phyloP scores from a whole-genome alignment of 2,113 vertebrate species.

The Murina feae region DNA sequence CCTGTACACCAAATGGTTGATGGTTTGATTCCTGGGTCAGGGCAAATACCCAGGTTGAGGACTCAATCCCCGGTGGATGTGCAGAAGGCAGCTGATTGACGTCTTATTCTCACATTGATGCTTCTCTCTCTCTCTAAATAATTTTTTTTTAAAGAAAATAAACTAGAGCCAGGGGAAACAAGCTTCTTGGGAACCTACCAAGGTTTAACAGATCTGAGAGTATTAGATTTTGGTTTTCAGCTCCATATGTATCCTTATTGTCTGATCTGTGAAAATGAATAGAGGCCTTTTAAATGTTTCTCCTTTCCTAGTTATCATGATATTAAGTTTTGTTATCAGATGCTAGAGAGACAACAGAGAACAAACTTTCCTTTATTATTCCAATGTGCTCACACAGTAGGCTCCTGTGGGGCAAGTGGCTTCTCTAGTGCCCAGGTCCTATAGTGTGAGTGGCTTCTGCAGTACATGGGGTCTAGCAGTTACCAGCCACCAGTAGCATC shows the following conservation, averaged over 20 bases:
- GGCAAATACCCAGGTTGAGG: background rate
- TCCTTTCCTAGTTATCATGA: background rate
- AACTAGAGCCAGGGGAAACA: background rate
- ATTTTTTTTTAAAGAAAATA: background rate
- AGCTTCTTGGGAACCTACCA: background rate
- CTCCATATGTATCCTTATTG: background rate
- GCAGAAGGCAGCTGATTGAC: background rate
- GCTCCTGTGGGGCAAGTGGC: background rate
- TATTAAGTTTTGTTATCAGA: background rate
- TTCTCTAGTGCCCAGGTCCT: background rate
- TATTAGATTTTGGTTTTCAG: background rate
- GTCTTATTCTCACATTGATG: background rate
- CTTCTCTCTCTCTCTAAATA: background rate
- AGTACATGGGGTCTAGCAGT: background rate
- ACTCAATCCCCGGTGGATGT: background rate
- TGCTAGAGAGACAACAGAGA: background rate
- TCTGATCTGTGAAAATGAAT: background rate
- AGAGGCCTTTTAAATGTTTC: background rate
- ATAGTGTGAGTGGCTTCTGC: background rate
- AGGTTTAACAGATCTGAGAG: background rate
- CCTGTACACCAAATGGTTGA: background rate
- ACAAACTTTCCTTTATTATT: background rate
- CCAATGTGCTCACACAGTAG: background rate
- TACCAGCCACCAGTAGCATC: background rate
- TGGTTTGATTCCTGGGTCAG: background rate